phyloP scores from a whole-genome alignment of 2,888 invertebrate species.

The Toxonevra muliebris region DNA sequence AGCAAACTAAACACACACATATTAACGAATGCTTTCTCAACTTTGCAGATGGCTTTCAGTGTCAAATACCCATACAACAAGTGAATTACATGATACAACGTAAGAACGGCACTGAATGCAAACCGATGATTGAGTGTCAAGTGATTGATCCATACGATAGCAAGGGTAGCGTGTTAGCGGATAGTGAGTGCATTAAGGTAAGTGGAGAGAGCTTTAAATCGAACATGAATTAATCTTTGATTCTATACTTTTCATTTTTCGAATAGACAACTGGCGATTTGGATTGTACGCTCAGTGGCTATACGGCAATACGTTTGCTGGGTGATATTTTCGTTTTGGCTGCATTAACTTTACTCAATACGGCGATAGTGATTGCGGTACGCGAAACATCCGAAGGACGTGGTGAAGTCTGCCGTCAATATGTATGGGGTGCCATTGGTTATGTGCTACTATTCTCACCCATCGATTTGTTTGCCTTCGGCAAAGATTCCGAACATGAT shows the following conservation, averaged over 20 bases:
- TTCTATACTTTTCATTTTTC: not conserved
- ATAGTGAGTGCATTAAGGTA: conserved; percentile 72
- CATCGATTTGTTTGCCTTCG: conserved; percentile 64
- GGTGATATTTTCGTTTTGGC: conserved; percentile 83
- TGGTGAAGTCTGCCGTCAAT: conserved; percentile 81
- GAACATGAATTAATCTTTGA: not conserved
- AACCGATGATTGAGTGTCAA: conserved; percentile 75
- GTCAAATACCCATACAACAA: conserved; percentile 71
- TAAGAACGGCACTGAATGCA: conserved; percentile 65
- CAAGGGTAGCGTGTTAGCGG: conserved; percentile 72
- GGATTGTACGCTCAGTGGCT: conserved; percentile 75
- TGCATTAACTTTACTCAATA: conserved; percentile 74
- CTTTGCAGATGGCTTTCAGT: conserved; percentile 67
- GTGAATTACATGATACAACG: conserved; percentile 59
- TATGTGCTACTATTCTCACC: conserved; percentile 75
- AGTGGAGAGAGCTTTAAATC: conserved; percentile 21
- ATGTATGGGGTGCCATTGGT: conserved; percentile 79
- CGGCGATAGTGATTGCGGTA: conserved; percentile 83
- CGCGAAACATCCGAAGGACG: conserved; percentile 82
- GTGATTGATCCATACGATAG: conserved; percentile 77
- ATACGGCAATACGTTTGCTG: conserved; percentile 73
- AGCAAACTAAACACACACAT: not conserved
- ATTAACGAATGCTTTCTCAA: not conserved
- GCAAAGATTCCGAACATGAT: conserved; percentile 52
- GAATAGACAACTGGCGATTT: conserved; percentile 69